phyloP scores from a whole-genome alignment of 2,888 invertebrate genomes.

The Helobdella robusta region DNA sequence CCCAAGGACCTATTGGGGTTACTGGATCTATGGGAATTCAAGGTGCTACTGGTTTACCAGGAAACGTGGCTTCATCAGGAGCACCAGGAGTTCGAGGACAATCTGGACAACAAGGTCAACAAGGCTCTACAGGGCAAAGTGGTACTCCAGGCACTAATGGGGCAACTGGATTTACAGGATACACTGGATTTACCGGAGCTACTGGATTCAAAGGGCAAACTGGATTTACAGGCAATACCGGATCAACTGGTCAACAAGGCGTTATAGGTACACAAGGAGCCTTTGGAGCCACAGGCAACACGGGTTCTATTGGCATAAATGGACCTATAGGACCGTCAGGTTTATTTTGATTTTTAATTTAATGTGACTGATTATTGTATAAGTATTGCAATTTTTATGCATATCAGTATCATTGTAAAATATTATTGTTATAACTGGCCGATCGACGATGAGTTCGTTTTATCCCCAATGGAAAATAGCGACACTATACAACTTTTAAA shows the following conservation, averaged over 20 bases:
- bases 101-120: constrained; percentile 5
- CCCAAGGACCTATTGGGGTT: constrained; percentile 20
- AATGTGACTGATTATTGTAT: too few species aligned
- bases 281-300: too few species aligned
- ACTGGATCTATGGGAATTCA: constrained; percentile 35
- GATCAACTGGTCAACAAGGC: background rate
- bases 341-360: background rate
- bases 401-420: too few species aligned
- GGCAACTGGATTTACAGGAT: constrained; percentile 37
- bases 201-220: constrained; percentile 37
- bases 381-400: too few species aligned
- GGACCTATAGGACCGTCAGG: constrained; percentile 5
- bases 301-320: background rate
- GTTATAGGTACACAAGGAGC: background rate
- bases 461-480: too few species aligned
- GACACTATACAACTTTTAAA: too few species aligned
- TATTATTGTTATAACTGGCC: too few species aligned
- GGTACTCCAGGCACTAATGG: constrained; percentile 23
- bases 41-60: constrained; percentile 26
- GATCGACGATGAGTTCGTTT: too few species aligned
- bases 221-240: background rate
- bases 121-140: constrained; percentile 5
- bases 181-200: constrained; percentile 40
- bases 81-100: constrained; percentile 14
- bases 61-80: constrained; percentile 5